These are phyloP conservation scores for Dendrocopos noguchii DNA, from an alignment of 2,113 vertebrate species.

Conservation along the genomic window DNA sequence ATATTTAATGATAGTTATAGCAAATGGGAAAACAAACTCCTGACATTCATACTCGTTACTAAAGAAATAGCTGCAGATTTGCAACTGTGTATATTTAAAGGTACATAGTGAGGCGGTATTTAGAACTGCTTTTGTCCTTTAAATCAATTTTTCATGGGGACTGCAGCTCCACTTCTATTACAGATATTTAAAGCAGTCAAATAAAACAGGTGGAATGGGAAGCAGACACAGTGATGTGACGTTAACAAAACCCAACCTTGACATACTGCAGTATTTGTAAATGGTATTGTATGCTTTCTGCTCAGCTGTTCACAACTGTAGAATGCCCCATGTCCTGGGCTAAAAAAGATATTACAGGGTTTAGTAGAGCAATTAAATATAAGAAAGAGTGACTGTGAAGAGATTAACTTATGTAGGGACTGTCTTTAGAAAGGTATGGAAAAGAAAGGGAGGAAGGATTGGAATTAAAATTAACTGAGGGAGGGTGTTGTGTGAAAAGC, in stretches of 20 bases:
- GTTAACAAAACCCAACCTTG: background rate
- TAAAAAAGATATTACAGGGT: background rate
- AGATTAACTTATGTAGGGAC: background rate
- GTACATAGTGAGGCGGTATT: background rate
- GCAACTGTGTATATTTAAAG: background rate
- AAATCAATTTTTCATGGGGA: background rate
- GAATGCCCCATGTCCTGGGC: background rate
- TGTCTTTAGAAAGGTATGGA: background rate
- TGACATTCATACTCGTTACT: background rate
- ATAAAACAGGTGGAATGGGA: background rate
- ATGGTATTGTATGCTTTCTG: background rate
- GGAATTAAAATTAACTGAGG: background rate
- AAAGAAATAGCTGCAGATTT: background rate
- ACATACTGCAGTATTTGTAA: background rate
- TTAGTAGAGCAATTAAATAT: background rate
- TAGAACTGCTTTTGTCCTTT: background rate
- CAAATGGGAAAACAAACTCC: background rate
- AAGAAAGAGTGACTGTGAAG: background rate
- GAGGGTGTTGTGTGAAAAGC: background rate
- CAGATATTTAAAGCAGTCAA: slow-evolving; percentile 8
- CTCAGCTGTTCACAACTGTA: background rate
- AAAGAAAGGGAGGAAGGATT: background rate
- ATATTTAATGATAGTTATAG: background rate
- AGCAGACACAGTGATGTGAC: background rate
- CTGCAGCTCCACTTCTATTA: background rate